A percentile compares a stretch with the other conserved stretches of the same genome.
Conservation (phyloP, 2,888 invertebrate genomes). For the Chrysopilus asiliformis region DNA sequence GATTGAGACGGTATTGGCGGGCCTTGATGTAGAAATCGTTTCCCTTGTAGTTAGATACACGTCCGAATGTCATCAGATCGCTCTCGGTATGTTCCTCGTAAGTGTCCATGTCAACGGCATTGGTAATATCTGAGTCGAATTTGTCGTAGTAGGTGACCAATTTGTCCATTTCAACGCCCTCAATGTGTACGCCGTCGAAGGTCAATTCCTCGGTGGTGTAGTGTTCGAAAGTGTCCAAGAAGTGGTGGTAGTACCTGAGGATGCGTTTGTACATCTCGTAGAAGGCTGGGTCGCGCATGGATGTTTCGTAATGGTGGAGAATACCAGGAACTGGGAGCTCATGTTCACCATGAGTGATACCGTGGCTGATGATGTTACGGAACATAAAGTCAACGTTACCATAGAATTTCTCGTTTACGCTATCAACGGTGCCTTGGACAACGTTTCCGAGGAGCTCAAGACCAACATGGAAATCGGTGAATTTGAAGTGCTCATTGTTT, state of each 20-base stretch:
- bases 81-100: conserved; percentile 32
- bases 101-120: conserved; percentile 29
- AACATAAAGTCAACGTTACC: conserved; percentile 39
- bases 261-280: conserved; percentile 54
- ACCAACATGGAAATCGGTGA: conserved; percentile 25
- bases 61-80: conserved; percentile 23
- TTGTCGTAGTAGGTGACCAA: conserved; percentile 56
- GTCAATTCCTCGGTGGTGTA: conserved; percentile 48
- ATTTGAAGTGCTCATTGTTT: conserved; percentile 27
- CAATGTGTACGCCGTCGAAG: conserved; percentile 51
- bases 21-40: conserved; percentile 40
- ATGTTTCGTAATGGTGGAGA: conserved; percentile 50
- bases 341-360: conserved; percentile 23
- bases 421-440: conserved; percentile 42
- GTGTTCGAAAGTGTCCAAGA: conserved; percentile 44
- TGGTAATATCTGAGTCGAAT: conserved; percentile 47
- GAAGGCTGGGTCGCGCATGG: conserved; percentile 59
- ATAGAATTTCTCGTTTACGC: conserved; percentile 40
- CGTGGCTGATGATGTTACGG: conserved; percentile 41
- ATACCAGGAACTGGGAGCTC: conserved; percentile 30
- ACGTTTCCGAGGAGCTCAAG: conserved; percentile 41
- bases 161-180: conserved; percentile 48
- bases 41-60: conserved; percentile 25
- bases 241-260: conserved; percentile 41
- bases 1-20: conserved; percentile 49